Evolutionary conservation across 2,113 vertebrate species (phyloP).

Genomic region (Lepisosteus osseus): DNA sequence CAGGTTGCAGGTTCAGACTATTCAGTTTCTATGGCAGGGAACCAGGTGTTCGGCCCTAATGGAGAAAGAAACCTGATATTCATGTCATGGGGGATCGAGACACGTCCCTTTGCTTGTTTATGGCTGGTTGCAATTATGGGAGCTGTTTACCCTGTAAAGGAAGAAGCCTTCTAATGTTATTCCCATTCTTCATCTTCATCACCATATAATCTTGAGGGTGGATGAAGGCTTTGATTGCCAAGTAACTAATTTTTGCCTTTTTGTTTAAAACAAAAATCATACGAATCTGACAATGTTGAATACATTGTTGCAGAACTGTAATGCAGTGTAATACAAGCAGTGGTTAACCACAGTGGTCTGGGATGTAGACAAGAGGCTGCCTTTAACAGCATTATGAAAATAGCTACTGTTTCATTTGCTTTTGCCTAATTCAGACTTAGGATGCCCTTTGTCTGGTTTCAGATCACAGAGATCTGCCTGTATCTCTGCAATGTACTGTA

Average conservation of each 20-base stretch:
- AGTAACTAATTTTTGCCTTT: conserved; percentile 56
- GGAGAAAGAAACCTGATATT: too few species aligned
- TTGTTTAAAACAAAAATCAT: conserved; percentile 37
- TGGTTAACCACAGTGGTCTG: conserved; percentile 69
- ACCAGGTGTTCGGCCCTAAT: too few species aligned
- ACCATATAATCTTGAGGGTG: conserved; percentile 70
- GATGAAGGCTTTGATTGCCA: conserved; percentile 66
- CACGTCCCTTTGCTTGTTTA: too few species aligned
- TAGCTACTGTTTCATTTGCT: conserved; percentile 5
- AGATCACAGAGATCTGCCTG: too few species aligned
- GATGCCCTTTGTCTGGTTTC: neutral
- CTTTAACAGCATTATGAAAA: conserved; percentile 1
- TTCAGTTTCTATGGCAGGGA: too few species aligned
- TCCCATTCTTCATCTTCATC: conserved; percentile 50
- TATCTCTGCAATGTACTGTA: too few species aligned
- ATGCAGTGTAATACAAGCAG: conserved; percentile 69
- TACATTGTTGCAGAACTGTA: conserved; percentile 56
- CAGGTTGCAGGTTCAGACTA: too few species aligned
- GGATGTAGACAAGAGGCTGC: conserved; percentile 45
- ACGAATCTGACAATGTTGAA: conserved; percentile 26
- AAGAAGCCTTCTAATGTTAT: conserved; percentile 46
- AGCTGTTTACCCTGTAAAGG: too few species aligned
- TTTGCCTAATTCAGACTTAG: neutral
- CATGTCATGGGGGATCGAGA: too few species aligned
- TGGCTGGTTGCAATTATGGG: too few species aligned